Evolutionary conservation across 2,888 invertebrate species (phyloP).

Genomic region (Nomada goodeniana): DNA sequence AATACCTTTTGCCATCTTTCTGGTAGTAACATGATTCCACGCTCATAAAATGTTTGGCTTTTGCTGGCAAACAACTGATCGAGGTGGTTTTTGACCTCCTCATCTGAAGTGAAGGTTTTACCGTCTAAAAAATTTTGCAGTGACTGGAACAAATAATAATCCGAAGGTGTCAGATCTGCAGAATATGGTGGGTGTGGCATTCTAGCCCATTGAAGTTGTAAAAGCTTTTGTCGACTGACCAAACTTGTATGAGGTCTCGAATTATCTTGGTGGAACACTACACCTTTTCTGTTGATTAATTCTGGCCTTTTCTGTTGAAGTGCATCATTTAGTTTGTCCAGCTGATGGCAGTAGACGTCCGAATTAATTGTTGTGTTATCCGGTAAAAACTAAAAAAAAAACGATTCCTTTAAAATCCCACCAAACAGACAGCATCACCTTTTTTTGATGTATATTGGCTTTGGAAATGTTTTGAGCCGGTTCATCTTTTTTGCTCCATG

Average conservation of each 20-base stretch:
- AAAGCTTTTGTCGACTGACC: constrained; percentile 1
- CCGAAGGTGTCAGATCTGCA: background rate
- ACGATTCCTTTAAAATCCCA: constrained; percentile 6
- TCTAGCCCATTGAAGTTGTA: background rate
- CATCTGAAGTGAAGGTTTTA: background rate
- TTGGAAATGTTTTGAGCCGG: constrained; percentile 6
- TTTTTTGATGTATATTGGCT: background rate
- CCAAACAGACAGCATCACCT: constrained; percentile 9
- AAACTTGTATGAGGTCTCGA: constrained; percentile 2
- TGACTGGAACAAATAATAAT: background rate
- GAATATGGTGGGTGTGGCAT: background rate
- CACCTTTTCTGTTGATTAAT: background rate
- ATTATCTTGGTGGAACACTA: constrained; percentile 6
- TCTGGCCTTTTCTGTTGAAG: background rate
- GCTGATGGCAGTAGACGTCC: background rate
- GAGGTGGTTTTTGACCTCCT: background rate
- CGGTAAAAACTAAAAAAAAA: background rate
- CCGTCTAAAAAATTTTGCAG: background rate
- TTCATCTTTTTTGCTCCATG: background rate
- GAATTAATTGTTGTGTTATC: constrained; percentile 2
- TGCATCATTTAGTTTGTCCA: constrained; percentile 1
- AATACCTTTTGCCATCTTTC: constrained; percentile 5
- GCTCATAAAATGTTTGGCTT: background rate
- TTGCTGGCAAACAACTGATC: constrained; percentile 14
- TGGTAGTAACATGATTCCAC: constrained; percentile 5